phyloP scores from a whole-genome alignment of 2,113 vertebrate species.

The Tetraodon nigroviridis region DNA sequence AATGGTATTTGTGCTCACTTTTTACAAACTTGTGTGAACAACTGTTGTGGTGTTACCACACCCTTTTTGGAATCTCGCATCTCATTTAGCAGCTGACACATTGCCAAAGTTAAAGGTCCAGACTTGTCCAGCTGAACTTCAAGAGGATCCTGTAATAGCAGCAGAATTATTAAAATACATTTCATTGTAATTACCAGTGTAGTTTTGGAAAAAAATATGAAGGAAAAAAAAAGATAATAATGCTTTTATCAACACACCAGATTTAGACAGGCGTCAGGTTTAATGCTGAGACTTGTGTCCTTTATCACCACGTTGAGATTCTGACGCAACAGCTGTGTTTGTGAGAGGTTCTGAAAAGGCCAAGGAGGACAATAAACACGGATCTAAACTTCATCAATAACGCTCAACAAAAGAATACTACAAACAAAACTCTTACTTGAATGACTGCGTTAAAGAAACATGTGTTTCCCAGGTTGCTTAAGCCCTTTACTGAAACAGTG shows the following conservation, averaged over 20 bases:
- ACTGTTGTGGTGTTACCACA: constrained; percentile 85
- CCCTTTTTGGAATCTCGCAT: constrained; percentile 85
- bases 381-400: not conserved
- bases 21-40: constrained; percentile 97
- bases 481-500: constrained; percentile 81
- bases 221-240: not conserved
- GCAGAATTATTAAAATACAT: not conserved
- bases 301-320: constrained; percentile 80
- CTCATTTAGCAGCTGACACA: constrained; percentile 88
- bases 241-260: constrained; percentile 57
- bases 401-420: not conserved
- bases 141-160: constrained; percentile 76
- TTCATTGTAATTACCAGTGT: not conserved
- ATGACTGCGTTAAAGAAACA: constrained; percentile 98
- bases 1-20: constrained; percentile 77
- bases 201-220: not conserved
- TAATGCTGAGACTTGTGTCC: constrained; percentile 74
- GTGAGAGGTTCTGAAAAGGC: constrained; percentile 85
- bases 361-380: not conserved
- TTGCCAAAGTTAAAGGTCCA: constrained; percentile 86
- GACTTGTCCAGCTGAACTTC: constrained; percentile 80
- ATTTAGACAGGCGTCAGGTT: constrained; percentile 61
- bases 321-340: constrained; percentile 84
- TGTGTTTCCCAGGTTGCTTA: constrained; percentile 96
- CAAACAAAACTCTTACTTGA: constrained; percentile 78